phyloP scores from a whole-genome alignment of 1,140 invertebrate species.

The Drosophila gunungcola region DNA sequence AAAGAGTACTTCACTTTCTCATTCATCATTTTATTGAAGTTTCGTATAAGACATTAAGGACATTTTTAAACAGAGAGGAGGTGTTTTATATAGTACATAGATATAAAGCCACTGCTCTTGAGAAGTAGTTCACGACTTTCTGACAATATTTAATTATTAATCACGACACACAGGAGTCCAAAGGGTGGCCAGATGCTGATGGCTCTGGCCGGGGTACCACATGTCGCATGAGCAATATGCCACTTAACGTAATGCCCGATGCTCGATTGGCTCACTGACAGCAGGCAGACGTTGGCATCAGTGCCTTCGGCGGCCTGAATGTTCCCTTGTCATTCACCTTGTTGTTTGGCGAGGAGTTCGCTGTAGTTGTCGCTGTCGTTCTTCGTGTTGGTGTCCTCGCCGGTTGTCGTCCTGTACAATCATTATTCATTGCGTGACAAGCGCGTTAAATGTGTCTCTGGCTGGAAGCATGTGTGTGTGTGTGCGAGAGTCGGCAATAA shows the following conservation, averaged over 20 bases:
- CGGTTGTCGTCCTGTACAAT: constrained; percentile 61
- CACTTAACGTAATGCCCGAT: constrained; percentile 71
- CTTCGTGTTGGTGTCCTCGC: constrained; percentile 33
- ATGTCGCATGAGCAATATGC: constrained; percentile 79
- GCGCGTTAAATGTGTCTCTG: constrained; percentile 72
- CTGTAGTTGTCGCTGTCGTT: constrained; percentile 19
- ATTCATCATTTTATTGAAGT: too few relatives aligned
- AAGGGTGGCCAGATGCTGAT: constrained; percentile 22
- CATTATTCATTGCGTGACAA: constrained; percentile 83
- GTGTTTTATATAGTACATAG: too few relatives aligned
- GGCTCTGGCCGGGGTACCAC: constrained; percentile 32
- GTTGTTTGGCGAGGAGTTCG: constrained; percentile 11
- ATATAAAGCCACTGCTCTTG: neutral
- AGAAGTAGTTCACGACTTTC: too few relatives aligned
- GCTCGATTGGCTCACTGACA: constrained; percentile 75
- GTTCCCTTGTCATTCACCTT: constrained; percentile 24
- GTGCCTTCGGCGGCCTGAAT: constrained; percentile 1
- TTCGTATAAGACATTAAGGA: too few relatives aligned
- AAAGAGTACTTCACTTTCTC: too few relatives aligned
- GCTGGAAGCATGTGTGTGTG: constrained; percentile 6
- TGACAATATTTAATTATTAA: constrained; percentile 80
- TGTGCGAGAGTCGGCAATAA: constrained; percentile 63
- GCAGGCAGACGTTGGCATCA: constrained; percentile 63
- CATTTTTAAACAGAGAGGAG: too few relatives aligned
- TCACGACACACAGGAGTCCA: constrained; percentile 40